Evolutionary conservation across 2,888 invertebrate species (phyloP), one percentile per base, ranked within the genome.

Genomic region (Iselma pallidipennis): DNA sequence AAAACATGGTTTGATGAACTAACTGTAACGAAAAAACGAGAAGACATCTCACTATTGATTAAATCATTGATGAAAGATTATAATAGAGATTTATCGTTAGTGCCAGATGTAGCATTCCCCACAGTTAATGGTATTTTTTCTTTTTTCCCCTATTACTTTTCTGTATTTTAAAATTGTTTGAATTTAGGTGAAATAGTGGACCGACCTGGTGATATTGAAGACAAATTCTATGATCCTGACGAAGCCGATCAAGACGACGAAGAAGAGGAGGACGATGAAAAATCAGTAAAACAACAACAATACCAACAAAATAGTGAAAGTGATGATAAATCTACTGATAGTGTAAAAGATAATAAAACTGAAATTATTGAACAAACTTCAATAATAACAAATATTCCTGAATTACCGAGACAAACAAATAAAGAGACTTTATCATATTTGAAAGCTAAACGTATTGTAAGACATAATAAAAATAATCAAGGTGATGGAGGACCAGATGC

Each of bases 1-100:
- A 85, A 87, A 56, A 88, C 88, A 75, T 97, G 96, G 97, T 97
- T 97, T 79, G 89, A 91, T 66, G 90, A 91, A 75, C 89, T 93
- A 62, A 84, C 88, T 3, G 94, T 96, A 0, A 91, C 91, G 2
- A 86, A 89, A 58, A 97, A 97, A 83, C 85, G 97, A 59, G 92
- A 93, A 80, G 92, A 95, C 69, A 90, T 97, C 68, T 91, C 92
- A 29, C 86, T 88, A 66, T 83, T 96, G 63, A 86, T 97, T 54
- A 88, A 90, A 74, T 80, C 83, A 37, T 82, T 96, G 21, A 92
- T 94, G 87, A 84, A 88, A 67, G 87, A 89, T 77, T 88, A 88
- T 66, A 90, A 90, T 75, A 87, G 88, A 63, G 88, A 90, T 69
- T 85, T 86, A 62, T 84, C 88, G 70, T 80, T 86, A 53, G 81